phyloP scores from a whole-genome alignment of 2,888 invertebrate genomes.

The Watsonalla binaria region DNA sequence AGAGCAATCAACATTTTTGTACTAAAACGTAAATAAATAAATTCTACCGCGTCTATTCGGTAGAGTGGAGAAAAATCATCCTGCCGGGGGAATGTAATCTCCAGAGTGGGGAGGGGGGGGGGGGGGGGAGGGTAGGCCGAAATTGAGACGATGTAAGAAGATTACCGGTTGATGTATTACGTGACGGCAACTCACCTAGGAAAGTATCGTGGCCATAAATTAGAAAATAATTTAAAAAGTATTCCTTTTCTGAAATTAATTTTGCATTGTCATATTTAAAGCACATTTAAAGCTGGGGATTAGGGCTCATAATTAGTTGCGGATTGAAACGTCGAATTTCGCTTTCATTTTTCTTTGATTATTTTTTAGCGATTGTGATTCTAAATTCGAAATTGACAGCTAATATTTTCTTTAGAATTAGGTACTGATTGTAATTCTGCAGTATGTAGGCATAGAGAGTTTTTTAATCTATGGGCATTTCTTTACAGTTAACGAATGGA shows the following conservation, averaged over 20 bases:
- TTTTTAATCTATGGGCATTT: too few species aligned
- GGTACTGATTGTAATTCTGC: too few species aligned
- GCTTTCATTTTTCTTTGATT: too few species aligned
- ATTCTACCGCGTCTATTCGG: slow-evolving; percentile 19
- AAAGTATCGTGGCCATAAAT: slow-evolving; percentile 1
- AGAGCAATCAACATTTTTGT: too few species aligned
- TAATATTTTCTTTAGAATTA: too few species aligned
- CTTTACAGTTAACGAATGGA: too few species aligned
- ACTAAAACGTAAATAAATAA: not conserved
- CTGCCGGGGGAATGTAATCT: slow-evolving; percentile 41
- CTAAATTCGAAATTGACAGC: too few species aligned
- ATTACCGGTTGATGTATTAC: slow-evolving; percentile 70
- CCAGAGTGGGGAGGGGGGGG: slow-evolving; percentile 25
- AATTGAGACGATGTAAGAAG: slow-evolving; percentile 72
- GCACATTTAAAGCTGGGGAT: not conserved
- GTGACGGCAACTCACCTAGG: slow-evolving; percentile 34
- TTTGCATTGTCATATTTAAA: not conserved
- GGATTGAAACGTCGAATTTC: too few species aligned
- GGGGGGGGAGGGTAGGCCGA: slow-evolving; percentile 34
- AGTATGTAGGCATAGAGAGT: too few species aligned
- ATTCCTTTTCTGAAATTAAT: not conserved
- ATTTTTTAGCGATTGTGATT: too few species aligned
- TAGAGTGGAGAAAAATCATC: slow-evolving; percentile 42
- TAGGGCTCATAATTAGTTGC: too few species aligned
- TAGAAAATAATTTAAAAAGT: not conserved